Evolutionary conservation across 2,888 invertebrate species (phyloP), one percentile per base, ranked within the genome.

Genomic region (Meteorus colon): DNA sequence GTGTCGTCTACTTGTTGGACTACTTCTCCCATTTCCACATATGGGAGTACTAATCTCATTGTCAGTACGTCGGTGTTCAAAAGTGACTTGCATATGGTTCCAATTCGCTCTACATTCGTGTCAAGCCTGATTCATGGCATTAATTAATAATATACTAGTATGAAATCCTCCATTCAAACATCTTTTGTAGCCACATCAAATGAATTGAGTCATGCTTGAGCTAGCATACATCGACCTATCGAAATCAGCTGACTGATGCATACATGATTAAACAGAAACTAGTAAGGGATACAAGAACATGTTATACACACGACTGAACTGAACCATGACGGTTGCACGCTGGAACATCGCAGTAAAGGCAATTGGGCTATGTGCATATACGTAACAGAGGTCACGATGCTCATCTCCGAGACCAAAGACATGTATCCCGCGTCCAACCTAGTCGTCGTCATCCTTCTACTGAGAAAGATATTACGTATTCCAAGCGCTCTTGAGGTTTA

Each of bases 381-480:
- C 74, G 63, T 62, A 74, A 67, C 74, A 66, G 65, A 59, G 73
- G 67, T 55, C 51, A 65, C 29, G 62, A 69, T 74, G 41, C 62
- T 62, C 51, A 65, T 60, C 48, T 67, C n/a, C 37, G 70, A 55
- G 27, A 60, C 29, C 45, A 62, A 62, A 60, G 59, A 68, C 68
- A 55, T 68, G 48, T 51, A 48, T 24, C 24, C 41, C n/a, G 34
- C 37, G 68, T 60, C 70, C 60, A 70, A 70, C 70, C 34, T 34
- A 70, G 14, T 59, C 70, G 60, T 59, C 55, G 29, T 37, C 70
- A 29, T 70, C 60, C 16, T 70, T 55, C 14, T 14, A 37, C 55
- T 70, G 48, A 62, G 45, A 45, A 72, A 62, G 74, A 73, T 75
- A 78, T 81, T 81, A 79, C 77, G 79, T 81, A 81, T 81, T 79